A percentile compares a stretch with the other conserved stretches of the same genome.
These are phyloP conservation scores for Coelopa frigida DNA, from an alignment of 1,140 invertebrate genomes.

Conservation along the genomic window DNA sequence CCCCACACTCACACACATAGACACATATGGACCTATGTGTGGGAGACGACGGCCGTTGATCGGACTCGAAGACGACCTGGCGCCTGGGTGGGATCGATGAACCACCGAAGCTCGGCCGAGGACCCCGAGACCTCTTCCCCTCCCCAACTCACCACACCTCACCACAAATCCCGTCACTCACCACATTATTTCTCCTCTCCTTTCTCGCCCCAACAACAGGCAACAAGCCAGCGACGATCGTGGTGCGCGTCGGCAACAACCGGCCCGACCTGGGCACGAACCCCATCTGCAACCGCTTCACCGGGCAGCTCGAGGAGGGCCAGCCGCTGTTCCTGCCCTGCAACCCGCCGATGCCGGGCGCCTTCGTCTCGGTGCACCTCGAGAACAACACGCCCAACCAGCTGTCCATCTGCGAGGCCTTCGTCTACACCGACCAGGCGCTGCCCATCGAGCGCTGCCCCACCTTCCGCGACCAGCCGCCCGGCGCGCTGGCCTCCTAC, in stretches of 20 bases:
- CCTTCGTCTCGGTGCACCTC: constrained; percentile 86
- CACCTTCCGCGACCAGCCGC: constrained; percentile 84
- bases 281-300: constrained; percentile 87
- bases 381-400: constrained; percentile 64
- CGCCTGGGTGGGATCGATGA: no score
- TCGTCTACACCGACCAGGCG: constrained; percentile 92
- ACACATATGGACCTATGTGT: no score
- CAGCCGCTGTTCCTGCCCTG: constrained; percentile 87
- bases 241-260: constrained; percentile 88
- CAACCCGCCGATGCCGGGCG: constrained; percentile 90
- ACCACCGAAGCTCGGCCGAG: no score
- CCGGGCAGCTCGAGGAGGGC: constrained; percentile 77
- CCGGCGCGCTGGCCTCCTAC: constrained; percentile 86
- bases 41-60: no score
- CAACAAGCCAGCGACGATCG: constrained; percentile 72
- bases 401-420: constrained; percentile 89
- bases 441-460: constrained; percentile 88
- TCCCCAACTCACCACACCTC: no score
- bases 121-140: no score
- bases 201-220: no score
- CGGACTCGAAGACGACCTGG: no score
- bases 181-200: no score
- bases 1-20: no score
- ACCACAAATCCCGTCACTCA: no score
- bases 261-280: constrained; percentile 88